Percentiles rank a stretch among this genome's conserved stretches.
These are phyloP conservation scores for Apeira syringaria DNA, from an alignment of 2,888 invertebrate species.

Conservation along the genomic window DNA sequence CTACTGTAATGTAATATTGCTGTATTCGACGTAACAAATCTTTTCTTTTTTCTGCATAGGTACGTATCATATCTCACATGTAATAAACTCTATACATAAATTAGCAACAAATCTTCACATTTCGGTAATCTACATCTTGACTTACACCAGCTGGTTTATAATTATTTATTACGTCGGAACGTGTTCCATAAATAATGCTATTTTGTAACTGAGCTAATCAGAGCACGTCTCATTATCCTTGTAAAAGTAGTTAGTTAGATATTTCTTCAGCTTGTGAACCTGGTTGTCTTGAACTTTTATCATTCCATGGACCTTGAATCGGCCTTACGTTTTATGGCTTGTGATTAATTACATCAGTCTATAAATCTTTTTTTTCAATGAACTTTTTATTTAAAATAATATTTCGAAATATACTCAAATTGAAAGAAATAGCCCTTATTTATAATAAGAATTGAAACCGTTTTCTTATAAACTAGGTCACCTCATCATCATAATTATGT, in stretches of 20 bases:
- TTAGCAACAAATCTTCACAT: conserved; percentile 7
- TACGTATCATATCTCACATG: neutral
- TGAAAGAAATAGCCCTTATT: too few relatives aligned
- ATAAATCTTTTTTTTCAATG: neutral
- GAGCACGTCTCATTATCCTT: conserved; percentile 20
- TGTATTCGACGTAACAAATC: neutral
- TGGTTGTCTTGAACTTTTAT: conserved; percentile 6
- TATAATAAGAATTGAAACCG: too few relatives aligned
- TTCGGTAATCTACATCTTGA: conserved; percentile 11
- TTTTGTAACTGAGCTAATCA: conserved; percentile 8
- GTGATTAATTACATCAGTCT: neutral
- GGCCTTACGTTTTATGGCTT: neutral
- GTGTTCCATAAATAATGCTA: conserved; percentile 11
- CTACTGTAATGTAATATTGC: neutral
- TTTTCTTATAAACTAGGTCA: too few relatives aligned
- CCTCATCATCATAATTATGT: too few relatives aligned
- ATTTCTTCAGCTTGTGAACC: neutral
- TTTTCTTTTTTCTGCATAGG: neutral
- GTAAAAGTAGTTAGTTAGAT: neutral
- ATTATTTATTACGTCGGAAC: conserved; percentile 15
- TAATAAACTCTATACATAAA: conserved; percentile 15
- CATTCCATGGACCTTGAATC: neutral
- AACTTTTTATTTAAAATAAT: too few relatives aligned
- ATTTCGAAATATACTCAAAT: too few relatives aligned
- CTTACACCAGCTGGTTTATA: conserved; percentile 1